Evolutionary conservation across 2,797 vertebrate species (phyloP), one percentile per base, ranked within the genome.

Genomic region (Hypotaenidia philippensis): DNA sequence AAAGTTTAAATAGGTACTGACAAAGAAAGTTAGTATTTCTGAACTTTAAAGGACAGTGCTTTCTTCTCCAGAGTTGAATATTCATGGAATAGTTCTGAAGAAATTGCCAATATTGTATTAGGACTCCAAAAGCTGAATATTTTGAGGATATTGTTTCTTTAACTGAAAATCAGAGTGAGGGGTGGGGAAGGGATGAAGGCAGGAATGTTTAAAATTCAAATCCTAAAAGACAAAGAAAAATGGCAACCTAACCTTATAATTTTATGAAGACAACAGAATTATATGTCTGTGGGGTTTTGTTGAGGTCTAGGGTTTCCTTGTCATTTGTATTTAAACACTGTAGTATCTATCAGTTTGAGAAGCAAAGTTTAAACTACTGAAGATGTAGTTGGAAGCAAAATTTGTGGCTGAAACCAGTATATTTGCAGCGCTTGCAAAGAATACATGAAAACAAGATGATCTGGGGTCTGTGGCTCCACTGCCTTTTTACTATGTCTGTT

Each of bases 131-230:
- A 31, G 49, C 9, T 47, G 6, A 53, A 14, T 45, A 2, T 47
- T 81, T 87, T 56, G 6, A 23, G 63, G 63, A 5, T 32, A 31
- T 31, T 32, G 6, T 53, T 69, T 82, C 12, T 55, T 85, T 59
- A 70, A 41, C 18, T 47, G 22, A 85, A 82, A 64, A 63, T 14
- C 1, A 2, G 4, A 0, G 2, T 1, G 1, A 13, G 4, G 7
- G 18, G 1, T 4, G 2, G 31, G 16, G 6, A 31, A 7, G 14
- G 11, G 13, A 26, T 50, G 10, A 19, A 55, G 22, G 12, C 3
- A 49, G n/a, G 49, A 44, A 31, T 9, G 0, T 40, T 60, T 38
- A 72, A 44, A 17, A 44, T 57, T 53, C 13, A 65, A 57, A 82
- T 85, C 14, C 41, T 49, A 40, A 61, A 66, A 59, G 38, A 2